Base-by-base conservation (phyloP, 2,888 invertebrate genomes). In the Julus scandinavius region DNA sequence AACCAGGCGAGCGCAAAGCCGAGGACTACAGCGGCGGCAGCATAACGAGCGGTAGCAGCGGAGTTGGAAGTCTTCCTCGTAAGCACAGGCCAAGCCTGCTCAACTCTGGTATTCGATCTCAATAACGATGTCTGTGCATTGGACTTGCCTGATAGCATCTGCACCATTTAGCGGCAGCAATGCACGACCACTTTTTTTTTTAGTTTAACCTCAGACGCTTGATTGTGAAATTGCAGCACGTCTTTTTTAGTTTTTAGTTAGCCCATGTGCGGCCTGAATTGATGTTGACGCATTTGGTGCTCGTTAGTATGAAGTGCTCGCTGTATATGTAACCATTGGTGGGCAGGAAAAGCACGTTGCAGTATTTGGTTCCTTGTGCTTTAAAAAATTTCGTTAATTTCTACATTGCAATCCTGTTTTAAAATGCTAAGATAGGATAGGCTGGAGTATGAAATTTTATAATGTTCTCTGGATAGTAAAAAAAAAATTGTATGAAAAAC, bases 31-130 rank as follows among this genome's bases (percentile, higher is more conserved):
- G 91, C 89, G 92, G 91, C 40, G 91, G 91, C 84, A 92, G 92
- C 90, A 90, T 92, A 49, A 91, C 92, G 6, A 92, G 92, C 63
- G 95, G 96, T 90, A 96, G 96, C 93, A 96, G 96, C 90, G 97
- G 96, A 91, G 96, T 97, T 93, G 96, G 96, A 90, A 96, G 96
- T 92, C 94, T 97, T 92, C 96, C 97, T 91, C 90, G 92, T 85
- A 92, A 91, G 90, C 91, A 92, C 88, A 88, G 90, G 85, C 89
- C 90, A 85, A 90, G 90, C 89, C 88, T 90, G 29, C 90, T 90
- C 45, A 90, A 88, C 49, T 90, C 90, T 89, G 90, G 90, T 90
- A 89, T 58, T 84, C 38, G 29, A 84, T 84, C 41, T 58, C 58
- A 4, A 84, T 84, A 84, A 84, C 38, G 38, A 84, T 84, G 84